Evolutionary conservation across 2,113 vertebrate species (phyloP), one percentile per base, ranked within the genome.

Genomic region (Panurus biarmicus): DNA sequence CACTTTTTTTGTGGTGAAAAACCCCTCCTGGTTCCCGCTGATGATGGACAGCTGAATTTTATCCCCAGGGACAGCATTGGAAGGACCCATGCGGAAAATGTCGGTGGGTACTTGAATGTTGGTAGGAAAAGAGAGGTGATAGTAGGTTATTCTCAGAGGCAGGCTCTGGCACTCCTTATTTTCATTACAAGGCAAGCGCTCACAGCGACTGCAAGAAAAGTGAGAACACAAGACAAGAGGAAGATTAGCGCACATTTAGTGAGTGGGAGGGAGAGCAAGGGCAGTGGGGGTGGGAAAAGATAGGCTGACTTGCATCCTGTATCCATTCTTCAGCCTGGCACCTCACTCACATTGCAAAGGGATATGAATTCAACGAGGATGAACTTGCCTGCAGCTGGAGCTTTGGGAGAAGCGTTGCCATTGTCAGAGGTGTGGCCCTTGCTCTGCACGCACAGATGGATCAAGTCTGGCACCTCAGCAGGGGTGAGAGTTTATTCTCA

Each of bases 171-270:
- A 99, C 97, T 99, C 98, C 97, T 97, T 98, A 98, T 97, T 98
- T 95, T 98, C 98, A 98, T 98, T 98, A 98, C 99, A 99, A 98
- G 99, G 98, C 98, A 99, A 99, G 98, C 99, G 99, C 97, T 99
- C 99, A 60, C 99, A 99, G 98, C 98, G 98, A 98, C 99, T 99
- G 99, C 97, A 98, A 98, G 97, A 98, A 95, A 98, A 98, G 98
- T 97, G 97, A 97, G 96, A 97, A 97, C 95, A 97, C 95, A 98
- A 96, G 97, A 96, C 88, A 96, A 97, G 95, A 96, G 89, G 91
- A 92, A 95, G 89, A 94, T 98, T 97, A 98, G 98, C 19, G 92
- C 92, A 96, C 89, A 67, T 87, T 90, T 87, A 93, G 97, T 70
- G 82, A 96, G 97, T 64, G 23, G 92, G 94, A 95, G 8, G 93